Evolutionary conservation across 2,888 invertebrate species (phyloP).

Genomic region (Calliopum simillimum): DNA sequence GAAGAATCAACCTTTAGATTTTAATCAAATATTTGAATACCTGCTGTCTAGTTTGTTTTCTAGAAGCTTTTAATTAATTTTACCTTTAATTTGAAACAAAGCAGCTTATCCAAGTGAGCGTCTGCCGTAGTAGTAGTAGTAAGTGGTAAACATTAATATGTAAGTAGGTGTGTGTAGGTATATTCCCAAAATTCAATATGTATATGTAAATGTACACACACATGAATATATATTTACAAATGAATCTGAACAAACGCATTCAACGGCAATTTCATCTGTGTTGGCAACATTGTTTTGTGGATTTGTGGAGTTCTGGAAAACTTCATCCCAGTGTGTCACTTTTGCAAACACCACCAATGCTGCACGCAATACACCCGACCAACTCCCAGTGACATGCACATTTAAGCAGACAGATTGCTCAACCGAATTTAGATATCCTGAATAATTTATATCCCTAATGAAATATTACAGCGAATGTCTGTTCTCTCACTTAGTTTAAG

Average conservation of each 20-base stretch:
- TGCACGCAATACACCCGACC: conserved; percentile 8
- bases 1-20: too few relatives aligned
- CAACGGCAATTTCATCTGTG: background rate
- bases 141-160: too few relatives aligned
- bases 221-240: background rate
- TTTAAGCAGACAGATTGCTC: conserved; percentile 21
- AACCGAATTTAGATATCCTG: conserved; percentile 25
- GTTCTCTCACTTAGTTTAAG: conserved; percentile 10
- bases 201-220: background rate
- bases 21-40: too few relatives aligned
- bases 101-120: too few relatives aligned
- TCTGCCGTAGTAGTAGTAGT: too few relatives aligned
- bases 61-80: too few relatives aligned
- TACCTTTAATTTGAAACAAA: too few relatives aligned
- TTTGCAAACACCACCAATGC: too few relatives aligned
- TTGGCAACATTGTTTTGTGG: background rate
- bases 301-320: background rate
- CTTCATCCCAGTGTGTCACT: too few relatives aligned
- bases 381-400: conserved; percentile 23
- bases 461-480: conserved; percentile 13
- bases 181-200: background rate
- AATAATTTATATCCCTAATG: conserved; percentile 26
- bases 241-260: background rate
- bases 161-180: too few relatives aligned
- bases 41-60: too few relatives aligned